These are phyloP conservation scores for Glyphotaelius pellucidus DNA, from an alignment of 2,888 invertebrate genomes.

Conservation along the genomic window DNA sequence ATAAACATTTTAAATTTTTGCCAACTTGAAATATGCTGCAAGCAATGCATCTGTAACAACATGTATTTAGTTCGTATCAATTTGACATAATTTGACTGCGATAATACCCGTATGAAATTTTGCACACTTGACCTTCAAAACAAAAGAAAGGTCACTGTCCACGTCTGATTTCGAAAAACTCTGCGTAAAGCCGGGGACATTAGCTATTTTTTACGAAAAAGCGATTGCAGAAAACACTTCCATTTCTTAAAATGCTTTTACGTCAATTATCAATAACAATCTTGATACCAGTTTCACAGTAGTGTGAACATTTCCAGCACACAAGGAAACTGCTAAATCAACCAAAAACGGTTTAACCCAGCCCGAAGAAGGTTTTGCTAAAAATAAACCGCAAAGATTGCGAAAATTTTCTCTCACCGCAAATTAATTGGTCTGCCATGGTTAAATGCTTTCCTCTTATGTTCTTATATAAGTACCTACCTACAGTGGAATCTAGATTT, in stretches of 20 bases:
- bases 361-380: background rate
- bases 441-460: background rate
- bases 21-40: too few relatives aligned
- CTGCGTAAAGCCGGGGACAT: too few relatives aligned
- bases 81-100: too few relatives aligned
- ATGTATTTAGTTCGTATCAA: too few relatives aligned
- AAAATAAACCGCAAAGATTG: background rate
- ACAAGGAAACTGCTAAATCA: background rate
- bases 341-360: background rate
- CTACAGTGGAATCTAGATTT: background rate
- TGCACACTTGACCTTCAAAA: too few relatives aligned
- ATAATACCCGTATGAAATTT: too few relatives aligned
- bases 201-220: background rate
- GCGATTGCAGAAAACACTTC: background rate
- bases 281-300: background rate
- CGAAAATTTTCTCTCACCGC: background rate
- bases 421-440: background rate
- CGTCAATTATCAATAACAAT: background rate
- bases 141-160: too few relatives aligned
- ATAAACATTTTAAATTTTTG: too few relatives aligned
- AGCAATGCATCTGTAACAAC: too few relatives aligned
- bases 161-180: too few relatives aligned
- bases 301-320: background rate
- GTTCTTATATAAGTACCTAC: background rate
- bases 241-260: background rate